These are phyloP conservation scores for Deroptyus accipitrinus DNA, from an alignment of 2,113 vertebrate genomes.

Conservation along the genomic window DNA sequence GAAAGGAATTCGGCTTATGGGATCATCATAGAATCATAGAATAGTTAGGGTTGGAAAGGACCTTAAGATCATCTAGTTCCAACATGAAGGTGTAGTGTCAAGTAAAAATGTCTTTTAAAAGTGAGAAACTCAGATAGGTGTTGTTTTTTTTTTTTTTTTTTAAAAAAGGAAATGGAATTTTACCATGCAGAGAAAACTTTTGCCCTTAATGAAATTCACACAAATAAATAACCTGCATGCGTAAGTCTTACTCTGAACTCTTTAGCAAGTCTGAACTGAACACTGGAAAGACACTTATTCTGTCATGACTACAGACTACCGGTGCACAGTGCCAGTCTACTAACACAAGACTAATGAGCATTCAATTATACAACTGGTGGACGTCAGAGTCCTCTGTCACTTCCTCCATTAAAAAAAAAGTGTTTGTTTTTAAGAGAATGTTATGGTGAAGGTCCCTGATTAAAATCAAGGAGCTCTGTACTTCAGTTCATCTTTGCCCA, in stretches of 20 bases:
- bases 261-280: background rate
- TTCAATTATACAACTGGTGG: background rate
- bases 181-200: background rate
- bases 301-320: background rate
- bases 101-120: background rate
- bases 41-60: no score
- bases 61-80: no score
- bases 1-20: background rate
- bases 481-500: background rate
- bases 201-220: background rate
- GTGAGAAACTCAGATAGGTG: background rate
- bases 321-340: background rate
- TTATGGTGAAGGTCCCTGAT: background rate
- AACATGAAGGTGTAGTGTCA: background rate
- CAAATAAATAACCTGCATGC: background rate
- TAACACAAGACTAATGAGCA: background rate
- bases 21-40: background rate
- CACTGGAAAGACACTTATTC: background rate
- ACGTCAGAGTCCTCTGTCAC: background rate
- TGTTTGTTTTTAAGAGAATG: background rate
- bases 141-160: background rate
- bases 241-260: rapidly evolving
- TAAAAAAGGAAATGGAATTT: background rate
- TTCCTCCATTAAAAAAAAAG: background rate
- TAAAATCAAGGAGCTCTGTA: background rate